Conservation (phyloP, 2,113 vertebrate species). For the Amia ocellicauda region DNA sequence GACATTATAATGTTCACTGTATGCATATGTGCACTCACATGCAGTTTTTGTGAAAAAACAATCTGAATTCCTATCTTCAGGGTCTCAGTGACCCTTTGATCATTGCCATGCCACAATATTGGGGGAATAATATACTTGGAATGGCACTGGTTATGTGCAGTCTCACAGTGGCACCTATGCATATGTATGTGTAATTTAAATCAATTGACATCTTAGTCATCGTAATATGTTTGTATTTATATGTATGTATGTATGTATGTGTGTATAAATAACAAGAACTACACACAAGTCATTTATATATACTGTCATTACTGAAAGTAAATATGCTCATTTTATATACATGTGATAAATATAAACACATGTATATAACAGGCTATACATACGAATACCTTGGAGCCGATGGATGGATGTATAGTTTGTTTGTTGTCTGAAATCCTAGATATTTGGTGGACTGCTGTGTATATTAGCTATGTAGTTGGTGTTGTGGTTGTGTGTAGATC, state of each 20-base stretch:
- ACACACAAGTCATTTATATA: no score
- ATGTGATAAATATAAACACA: slow-evolving; percentile 45
- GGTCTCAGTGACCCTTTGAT: slow-evolving; percentile 42
- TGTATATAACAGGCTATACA: slow-evolving; percentile 59
- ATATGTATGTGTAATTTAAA: no score
- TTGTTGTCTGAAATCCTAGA: slow-evolving; percentile 18
- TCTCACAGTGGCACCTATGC: no score
- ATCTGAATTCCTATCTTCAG: slow-evolving; percentile 39
- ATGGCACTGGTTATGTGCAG: no score
- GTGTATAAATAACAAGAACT: no score
- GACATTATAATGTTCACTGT: slow-evolving; percentile 58
- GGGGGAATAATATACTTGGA: no score
- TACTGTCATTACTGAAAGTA: slow-evolving; percentile 63
- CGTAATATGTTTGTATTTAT: no score
- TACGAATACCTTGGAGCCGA: slow-evolving; percentile 24
- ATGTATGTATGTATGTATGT: no score
- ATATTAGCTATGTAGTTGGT: slow-evolving; percentile 28
- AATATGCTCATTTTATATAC: slow-evolving; percentile 47
- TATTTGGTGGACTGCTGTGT: slow-evolving; percentile 32
- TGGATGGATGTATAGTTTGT: slow-evolving; percentile 47
- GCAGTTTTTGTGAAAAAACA: slow-evolving; percentile 38
- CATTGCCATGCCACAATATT: slow-evolving; percentile 43
- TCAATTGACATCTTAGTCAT: no score
- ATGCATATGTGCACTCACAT: slow-evolving; percentile 42
- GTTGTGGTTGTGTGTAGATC: slow-evolving; percentile 29